These are phyloP conservation scores for Caenorhabditis macrosperma DNA, from an alignment of 2,888 invertebrate genomes.

Conservation along the genomic window DNA sequence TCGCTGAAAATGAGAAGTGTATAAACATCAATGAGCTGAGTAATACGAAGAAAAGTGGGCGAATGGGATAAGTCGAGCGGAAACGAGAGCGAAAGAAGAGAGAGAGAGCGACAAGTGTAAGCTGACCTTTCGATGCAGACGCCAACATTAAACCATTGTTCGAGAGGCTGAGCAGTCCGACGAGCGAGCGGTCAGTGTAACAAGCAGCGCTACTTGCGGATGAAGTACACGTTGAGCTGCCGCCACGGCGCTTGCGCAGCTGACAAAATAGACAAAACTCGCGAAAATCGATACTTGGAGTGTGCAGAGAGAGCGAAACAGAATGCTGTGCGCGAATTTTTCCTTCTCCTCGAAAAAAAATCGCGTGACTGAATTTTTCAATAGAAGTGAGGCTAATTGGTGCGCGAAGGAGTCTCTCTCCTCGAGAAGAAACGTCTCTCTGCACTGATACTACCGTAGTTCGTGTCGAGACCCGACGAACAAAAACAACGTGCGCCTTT, in stretches of 20 bases:
- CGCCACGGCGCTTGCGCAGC: slow-evolving; percentile 39
- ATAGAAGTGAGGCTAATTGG: not conserved
- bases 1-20: slow-evolving; percentile 29
- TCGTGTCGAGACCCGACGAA: slow-evolving; percentile 1
- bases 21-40: not conserved
- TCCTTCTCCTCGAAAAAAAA: slow-evolving; percentile 20
- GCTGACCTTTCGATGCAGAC: slow-evolving; percentile 53
- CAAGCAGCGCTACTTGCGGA: slow-evolving; percentile 45
- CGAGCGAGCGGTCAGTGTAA: slow-evolving; percentile 46
- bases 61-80: slow-evolving; percentile 10
- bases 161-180: slow-evolving; percentile 18
- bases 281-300: slow-evolving; percentile 27
- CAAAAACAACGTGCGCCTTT: slow-evolving; percentile 1
- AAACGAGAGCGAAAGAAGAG: no score
- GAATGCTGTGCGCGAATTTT: slow-evolving; percentile 1
- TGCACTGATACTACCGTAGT: no score
- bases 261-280: slow-evolving; percentile 45
- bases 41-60: slow-evolving; percentile 10
- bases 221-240: slow-evolving; percentile 43
- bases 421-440: no score
- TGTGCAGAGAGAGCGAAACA: slow-evolving; percentile 23
- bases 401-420: no score
- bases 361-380: slow-evolving; percentile 33
- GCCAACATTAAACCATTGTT: slow-evolving; percentile 47
- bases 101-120: slow-evolving; percentile 20